A percentile compares a stretch with the other conserved stretches of the same genome.
Evolutionary conservation across 2,888 invertebrate species (phyloP).

Genomic region (Heliconius ismenius): DNA sequence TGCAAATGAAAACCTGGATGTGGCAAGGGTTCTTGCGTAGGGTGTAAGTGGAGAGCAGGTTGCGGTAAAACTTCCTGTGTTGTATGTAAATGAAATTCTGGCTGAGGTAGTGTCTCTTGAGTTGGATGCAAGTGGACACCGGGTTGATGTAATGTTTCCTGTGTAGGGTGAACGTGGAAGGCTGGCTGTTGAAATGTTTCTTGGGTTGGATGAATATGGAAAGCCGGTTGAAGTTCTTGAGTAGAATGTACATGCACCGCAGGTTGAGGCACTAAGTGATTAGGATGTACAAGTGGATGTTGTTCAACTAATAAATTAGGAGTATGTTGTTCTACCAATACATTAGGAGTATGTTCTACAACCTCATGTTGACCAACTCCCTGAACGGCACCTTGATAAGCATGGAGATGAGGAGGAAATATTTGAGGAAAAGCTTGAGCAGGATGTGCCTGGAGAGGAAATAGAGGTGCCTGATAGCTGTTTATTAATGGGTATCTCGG

Average conservation of each 20-base stretch:
- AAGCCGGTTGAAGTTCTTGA: slow-evolving; percentile 33
- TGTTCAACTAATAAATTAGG: slow-evolving; percentile 52
- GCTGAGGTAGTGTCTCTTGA: slow-evolving; percentile 39
- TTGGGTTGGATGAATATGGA: slow-evolving; percentile 44
- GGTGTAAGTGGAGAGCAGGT: slow-evolving; percentile 35
- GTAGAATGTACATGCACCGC: slow-evolving; percentile 34
- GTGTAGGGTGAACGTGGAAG: slow-evolving; percentile 33
- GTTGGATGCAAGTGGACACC: slow-evolving; percentile 30
- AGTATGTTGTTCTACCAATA: slow-evolving; percentile 52
- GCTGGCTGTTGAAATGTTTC: slow-evolving; percentile 47
- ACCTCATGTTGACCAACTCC: slow-evolving; percentile 50
- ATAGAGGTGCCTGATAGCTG: slow-evolving; percentile 57
- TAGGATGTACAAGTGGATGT: slow-evolving; percentile 48
- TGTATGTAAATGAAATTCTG: slow-evolving; percentile 43
- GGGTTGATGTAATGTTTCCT: slow-evolving; percentile 30
- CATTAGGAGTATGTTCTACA: slow-evolving; percentile 51
- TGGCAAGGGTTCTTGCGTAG: slow-evolving; percentile 47
- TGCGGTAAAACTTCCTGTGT: slow-evolving; percentile 32
- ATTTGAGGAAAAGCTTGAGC: slow-evolving; percentile 49
- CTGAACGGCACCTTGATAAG: slow-evolving; percentile 57
- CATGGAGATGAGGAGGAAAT: slow-evolving; percentile 60
- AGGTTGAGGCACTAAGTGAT: slow-evolving; percentile 45
- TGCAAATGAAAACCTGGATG: slow-evolving; percentile 43
- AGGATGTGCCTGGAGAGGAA: slow-evolving; percentile 50
- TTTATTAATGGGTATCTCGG: slow-evolving; percentile 71